Evolutionary conservation across 2,113 vertebrate genomes (phyloP), one percentile per base, ranked within the genome.

Genomic region (Dromaius novaehollandiae): DNA sequence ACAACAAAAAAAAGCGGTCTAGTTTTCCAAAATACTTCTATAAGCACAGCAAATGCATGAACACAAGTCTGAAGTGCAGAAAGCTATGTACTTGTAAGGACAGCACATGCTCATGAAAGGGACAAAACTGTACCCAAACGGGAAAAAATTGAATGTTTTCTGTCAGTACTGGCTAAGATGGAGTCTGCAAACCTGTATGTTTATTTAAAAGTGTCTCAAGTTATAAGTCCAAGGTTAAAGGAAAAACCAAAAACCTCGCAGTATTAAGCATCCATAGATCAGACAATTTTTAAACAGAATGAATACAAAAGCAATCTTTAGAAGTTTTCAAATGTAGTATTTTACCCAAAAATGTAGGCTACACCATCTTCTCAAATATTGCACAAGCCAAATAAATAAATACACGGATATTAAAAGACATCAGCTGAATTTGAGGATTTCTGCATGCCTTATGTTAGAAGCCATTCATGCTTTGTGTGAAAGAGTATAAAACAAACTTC

Each of bases 381-480:
- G 38, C n/a, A 61, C 16, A 56, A 61, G 20, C n/a, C n/a, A 58
- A 53, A 9, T 26, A 60, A 78, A 61, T 78, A 20, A 7, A 53
- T 4, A 13, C 20, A 61, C 75, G 19, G 26, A 7, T 11, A 32
- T 21, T 0, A n/a, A 40, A 55, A 21, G 22, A 40, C 8, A 7
- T 0, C 6, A 66, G 21, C 21, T 74, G 44, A 53, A 48, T 2
- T 5, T 10, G 44, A 50, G 51, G 76, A 58, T 14, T 34, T 20
- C 30, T 56, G 56, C 0, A 0, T 7, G n/a, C n/a, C 7, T 19
- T 55, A 13, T 19, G 2, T 60, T 42, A 21, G 2, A 0, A 7
- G 9, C 44, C 24, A 53, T 17, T 28, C 30, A 4, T 13, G 7
- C 42, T 40, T 38, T 69, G 28, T 9, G 64, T 16, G 10, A 88